A percentile compares a stretch with the other conserved stretches of the same genome.
phyloP scores from a whole-genome alignment of 2,888 invertebrate genomes.

The Gryllus longicercus region DNA sequence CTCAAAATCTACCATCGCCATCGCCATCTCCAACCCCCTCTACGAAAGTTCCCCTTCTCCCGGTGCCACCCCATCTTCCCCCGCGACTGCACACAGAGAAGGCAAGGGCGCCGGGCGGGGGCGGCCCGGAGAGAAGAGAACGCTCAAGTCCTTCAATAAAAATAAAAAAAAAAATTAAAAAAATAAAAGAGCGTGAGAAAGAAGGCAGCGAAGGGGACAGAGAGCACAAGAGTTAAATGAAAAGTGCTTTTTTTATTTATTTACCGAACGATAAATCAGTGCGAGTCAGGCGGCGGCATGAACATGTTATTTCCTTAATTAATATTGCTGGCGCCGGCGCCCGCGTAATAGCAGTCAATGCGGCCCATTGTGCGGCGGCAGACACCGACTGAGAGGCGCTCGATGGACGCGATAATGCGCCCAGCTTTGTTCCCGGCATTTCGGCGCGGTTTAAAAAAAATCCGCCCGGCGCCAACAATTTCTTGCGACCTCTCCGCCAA shows the following conservation, averaged over 20 bases:
- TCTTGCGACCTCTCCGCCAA: not conserved
- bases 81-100: not conserved
- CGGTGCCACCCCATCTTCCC: too few species aligned
- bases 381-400: not conserved
- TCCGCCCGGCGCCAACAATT: not conserved
- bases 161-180: too few species aligned
- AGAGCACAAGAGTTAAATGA: not conserved
- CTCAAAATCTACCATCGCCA: too few species aligned
- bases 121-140: not conserved
- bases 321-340: not conserved
- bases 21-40: too few species aligned
- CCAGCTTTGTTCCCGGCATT: slow-evolving; percentile 17
- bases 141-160: not conserved
- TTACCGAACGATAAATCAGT: not conserved
- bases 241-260: not conserved
- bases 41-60: too few species aligned
- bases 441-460: not conserved
- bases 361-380: not conserved
- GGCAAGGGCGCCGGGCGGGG: not conserved
- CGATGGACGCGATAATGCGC: not conserved
- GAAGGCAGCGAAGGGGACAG: not conserved
- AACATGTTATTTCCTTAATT: slow-evolving; percentile 17
- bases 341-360: not conserved
- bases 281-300: not conserved
- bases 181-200: too few species aligned